Evolutionary conservation across 1,140 invertebrate species (phyloP).

Genomic region (Drosophila murphyi): DNA sequence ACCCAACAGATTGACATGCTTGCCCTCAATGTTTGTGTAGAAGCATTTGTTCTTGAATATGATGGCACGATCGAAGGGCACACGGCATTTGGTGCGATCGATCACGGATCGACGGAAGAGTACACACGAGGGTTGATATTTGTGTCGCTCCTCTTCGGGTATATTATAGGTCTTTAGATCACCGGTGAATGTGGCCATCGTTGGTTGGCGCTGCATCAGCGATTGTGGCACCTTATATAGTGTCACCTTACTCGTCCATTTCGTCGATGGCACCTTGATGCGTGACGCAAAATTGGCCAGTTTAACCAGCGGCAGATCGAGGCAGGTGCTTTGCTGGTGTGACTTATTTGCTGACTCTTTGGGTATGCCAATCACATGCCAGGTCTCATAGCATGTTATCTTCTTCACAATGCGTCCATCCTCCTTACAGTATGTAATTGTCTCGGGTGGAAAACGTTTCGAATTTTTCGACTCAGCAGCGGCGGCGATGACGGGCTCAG

Average conservation of each 20-base stretch:
- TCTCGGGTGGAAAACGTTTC: slow-evolving; percentile 72
- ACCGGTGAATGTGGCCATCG: slow-evolving; percentile 72
- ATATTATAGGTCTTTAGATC: slow-evolving; percentile 76
- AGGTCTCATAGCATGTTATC: slow-evolving; percentile 84
- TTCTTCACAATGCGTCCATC: slow-evolving; percentile 83
- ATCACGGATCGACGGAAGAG: slow-evolving; percentile 69
- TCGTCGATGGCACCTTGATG: slow-evolving; percentile 60
- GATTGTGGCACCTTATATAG: slow-evolving; percentile 72
- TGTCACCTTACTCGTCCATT: slow-evolving; percentile 80
- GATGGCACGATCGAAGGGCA: slow-evolving; percentile 82
- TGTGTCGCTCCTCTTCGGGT: slow-evolving; percentile 72
- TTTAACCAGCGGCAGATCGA: slow-evolving; percentile 74
- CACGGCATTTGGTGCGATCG: slow-evolving; percentile 60
- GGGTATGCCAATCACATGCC: slow-evolving; percentile 78
- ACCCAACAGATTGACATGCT: slow-evolving; percentile 78
- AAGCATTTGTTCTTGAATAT: slow-evolving; percentile 84
- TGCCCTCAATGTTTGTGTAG: slow-evolving; percentile 82
- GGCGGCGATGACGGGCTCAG: background rate
- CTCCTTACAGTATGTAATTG: slow-evolving; percentile 71
- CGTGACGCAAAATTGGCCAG: slow-evolving; percentile 70
- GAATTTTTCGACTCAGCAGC: slow-evolving; percentile 21
- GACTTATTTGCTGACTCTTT: slow-evolving; percentile 30
- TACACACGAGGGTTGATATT: slow-evolving; percentile 81
- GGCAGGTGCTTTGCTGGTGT: slow-evolving; percentile 64
- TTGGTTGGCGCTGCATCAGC: slow-evolving; percentile 53